Percentiles rank a stretch among this genome's conserved stretches.
Evolutionary conservation across 2,113 vertebrate genomes (phyloP).

Genomic region (Paralichthys olivaceus): DNA sequence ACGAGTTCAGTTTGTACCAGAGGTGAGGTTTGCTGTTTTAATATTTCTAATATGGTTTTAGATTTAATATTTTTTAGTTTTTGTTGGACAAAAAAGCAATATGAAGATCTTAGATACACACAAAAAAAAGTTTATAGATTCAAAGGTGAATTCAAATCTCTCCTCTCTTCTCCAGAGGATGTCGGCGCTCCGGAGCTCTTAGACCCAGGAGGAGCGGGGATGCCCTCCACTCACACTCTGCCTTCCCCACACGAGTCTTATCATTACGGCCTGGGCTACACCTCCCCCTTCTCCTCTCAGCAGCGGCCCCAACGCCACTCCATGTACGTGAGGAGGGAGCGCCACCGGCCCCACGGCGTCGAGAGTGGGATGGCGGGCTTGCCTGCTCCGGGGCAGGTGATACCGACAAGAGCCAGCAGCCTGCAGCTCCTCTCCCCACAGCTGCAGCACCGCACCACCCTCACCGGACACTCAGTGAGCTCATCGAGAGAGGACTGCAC

Average conservation of each 20-base stretch:
- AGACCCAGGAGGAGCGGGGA: slow-evolving; percentile 83
- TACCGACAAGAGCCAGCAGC: slow-evolving; percentile 96
- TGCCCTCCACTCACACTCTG: slow-evolving; percentile 90
- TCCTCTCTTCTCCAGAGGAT: slow-evolving; percentile 62
- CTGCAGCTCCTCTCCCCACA: slow-evolving; percentile 97
- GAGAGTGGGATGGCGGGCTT: slow-evolving; percentile 86
- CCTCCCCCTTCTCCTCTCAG: slow-evolving; percentile 97
- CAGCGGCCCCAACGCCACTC: slow-evolving; percentile 98
- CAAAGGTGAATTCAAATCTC: not conserved
- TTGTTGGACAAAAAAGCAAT: not conserved
- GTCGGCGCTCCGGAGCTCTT: slow-evolving; percentile 88
- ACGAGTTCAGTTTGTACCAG: not conserved
- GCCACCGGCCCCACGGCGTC: slow-evolving; percentile 91
- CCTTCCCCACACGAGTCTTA: slow-evolving; percentile 96
- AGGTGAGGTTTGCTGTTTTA: not conserved
- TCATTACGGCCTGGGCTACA: slow-evolving; percentile 97
- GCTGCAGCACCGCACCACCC: slow-evolving; percentile 89
- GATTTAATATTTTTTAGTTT: not conserved
- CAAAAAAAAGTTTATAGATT: too few species aligned
- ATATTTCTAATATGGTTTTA: not conserved
- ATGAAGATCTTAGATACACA: too few species aligned
- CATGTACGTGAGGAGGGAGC: slow-evolving; percentile 98
- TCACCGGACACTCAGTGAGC: slow-evolving; percentile 86
- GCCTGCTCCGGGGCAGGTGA: slow-evolving; percentile 89
- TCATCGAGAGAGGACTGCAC: slow-evolving; percentile 90